Conservation (phyloP, 2,113 vertebrate species). For the Dromaius novaehollandiae region DNA sequence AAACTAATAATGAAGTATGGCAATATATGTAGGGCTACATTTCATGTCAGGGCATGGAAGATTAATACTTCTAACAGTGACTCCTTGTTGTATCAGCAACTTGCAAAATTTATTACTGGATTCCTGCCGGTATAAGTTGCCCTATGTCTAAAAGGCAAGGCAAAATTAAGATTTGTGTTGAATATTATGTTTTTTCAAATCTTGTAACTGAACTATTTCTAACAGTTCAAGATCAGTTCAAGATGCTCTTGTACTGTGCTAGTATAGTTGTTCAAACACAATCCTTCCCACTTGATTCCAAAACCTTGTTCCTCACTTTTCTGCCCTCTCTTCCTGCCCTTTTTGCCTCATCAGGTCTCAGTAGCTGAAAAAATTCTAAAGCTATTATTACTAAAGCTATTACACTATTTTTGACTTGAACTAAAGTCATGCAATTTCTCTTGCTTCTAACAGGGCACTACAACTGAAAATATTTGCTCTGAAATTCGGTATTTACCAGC, state of each 20-base stretch:
- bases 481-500: slow-evolving; percentile 90
- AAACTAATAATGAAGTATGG: neutral
- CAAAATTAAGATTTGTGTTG: neutral
- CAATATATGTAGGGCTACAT: neutral
- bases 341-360: neutral
- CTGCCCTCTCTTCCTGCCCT: neutral
- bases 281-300: neutral
- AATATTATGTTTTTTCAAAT: neutral
- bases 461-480: slow-evolving; percentile 90
- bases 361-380: neutral
- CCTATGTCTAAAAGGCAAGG: neutral
- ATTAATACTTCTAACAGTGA: neutral
- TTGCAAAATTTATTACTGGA: neutral
- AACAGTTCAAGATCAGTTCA: neutral
- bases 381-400: no score
- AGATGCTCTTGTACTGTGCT: no score
- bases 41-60: neutral
- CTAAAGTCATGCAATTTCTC: neutral
- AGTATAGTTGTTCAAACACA: neutral
- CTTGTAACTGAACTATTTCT: neutral
- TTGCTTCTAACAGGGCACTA: slow-evolving; percentile 85
- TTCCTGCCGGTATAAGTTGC: neutral
- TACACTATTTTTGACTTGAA: neutral
- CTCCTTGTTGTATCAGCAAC: neutral
- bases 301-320: neutral